A percentile compares a stretch with the other conserved stretches of the same genome.
Conservation (phyloP, 2,113 vertebrate species). For the Passerina amoena region DNA sequence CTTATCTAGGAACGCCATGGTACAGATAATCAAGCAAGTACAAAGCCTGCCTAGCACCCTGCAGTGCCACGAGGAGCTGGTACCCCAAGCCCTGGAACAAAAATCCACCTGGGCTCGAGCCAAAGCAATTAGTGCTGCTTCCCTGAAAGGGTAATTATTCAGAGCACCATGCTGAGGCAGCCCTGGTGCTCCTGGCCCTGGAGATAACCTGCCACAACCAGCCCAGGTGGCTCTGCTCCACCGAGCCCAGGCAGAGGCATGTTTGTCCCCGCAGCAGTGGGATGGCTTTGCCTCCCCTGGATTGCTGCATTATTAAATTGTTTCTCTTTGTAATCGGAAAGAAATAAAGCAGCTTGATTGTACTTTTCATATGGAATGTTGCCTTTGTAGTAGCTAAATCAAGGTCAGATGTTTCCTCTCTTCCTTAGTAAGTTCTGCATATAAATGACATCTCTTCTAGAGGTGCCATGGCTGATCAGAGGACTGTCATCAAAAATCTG, state of each 20-base stretch:
- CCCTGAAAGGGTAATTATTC: not conserved
- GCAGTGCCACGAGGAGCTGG: not conserved
- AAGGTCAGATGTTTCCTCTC: not conserved
- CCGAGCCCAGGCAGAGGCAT: fast-evolving
- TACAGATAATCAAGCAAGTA: not conserved
- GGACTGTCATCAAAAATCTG: not conserved
- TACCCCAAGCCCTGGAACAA: not conserved
- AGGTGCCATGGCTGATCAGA: not conserved
- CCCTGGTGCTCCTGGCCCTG: not conserved
- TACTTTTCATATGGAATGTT: not conserved
- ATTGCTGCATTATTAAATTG: not conserved
- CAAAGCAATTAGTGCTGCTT: not conserved
- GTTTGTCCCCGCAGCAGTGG: not conserved
- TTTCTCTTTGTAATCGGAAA: not conserved
- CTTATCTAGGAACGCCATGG: not conserved
- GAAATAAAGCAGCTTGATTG: not conserved
- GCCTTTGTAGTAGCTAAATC: not conserved
- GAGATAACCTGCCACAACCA: not conserved
- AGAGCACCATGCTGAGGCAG: not conserved
- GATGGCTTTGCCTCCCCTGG: not conserved
- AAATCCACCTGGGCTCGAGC: not conserved
- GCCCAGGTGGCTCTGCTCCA: not conserved
- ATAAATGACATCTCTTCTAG: not conserved
- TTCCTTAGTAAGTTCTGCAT: not conserved
- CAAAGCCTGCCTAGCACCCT: not conserved